Percentiles rank a stretch among this genome's conserved stretches.
These are phyloP conservation scores for Petrocephalus sullivani DNA, from an alignment of 2,797 vertebrate species.

Conservation along the genomic window DNA sequence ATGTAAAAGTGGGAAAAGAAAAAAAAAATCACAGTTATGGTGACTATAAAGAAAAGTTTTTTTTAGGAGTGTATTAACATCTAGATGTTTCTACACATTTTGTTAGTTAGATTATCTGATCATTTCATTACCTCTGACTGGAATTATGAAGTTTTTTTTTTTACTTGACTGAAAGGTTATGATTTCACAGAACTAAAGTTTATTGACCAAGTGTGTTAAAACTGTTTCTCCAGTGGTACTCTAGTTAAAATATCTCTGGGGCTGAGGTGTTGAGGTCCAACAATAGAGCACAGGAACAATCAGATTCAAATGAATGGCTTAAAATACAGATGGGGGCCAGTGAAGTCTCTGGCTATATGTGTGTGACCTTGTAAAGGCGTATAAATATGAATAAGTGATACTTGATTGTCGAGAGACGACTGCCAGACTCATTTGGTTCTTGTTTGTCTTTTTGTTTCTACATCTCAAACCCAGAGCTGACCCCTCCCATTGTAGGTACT, in stretches of 20 bases:
- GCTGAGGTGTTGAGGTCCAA: neutral
- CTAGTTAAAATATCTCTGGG: neutral
- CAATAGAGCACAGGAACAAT: neutral
- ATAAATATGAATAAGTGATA: neutral
- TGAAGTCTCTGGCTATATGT: neutral
- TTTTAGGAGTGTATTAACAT: neutral
- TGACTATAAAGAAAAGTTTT: neutral
- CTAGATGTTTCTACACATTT: neutral
- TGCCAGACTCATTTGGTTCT: neutral
- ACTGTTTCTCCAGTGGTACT: neutral
- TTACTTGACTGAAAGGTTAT: neutral
- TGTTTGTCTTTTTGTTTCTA: constrained; percentile 3
- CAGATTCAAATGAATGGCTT: neutral
- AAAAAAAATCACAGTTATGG: neutral
- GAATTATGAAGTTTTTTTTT: neutral
- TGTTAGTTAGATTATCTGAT: neutral
- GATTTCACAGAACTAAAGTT: neutral
- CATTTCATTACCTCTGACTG: neutral
- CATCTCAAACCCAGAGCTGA: constrained; percentile 61
- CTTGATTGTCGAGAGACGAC: neutral
- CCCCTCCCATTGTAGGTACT: constrained; percentile 79
- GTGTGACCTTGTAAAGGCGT: neutral
- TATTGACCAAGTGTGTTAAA: neutral
- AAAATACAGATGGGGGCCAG: neutral
- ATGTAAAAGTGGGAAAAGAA: neutral